Base-by-base conservation (phyloP, 2,888 invertebrate genomes). In the Hofmannophila pseudospretella region DNA sequence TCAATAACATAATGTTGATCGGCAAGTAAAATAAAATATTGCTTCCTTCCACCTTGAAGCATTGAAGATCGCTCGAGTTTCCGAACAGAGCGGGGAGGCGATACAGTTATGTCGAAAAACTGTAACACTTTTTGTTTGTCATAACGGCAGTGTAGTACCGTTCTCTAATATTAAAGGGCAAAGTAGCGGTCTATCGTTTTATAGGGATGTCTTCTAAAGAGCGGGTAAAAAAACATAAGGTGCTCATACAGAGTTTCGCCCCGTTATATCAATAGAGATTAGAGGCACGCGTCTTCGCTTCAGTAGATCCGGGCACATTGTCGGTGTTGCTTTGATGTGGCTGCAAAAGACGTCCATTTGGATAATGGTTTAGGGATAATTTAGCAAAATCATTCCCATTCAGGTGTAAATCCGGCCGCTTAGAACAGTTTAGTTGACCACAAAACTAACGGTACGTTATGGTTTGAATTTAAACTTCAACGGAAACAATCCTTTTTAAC, bases 251-350 rank as follows among this genome's bases (percentile, higher is more conserved):
- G 65, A 53, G 67, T 69, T 70, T 65, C 68, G 55, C 64, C 57
- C 85, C 84, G 85, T 85, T 85, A 82, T 74, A 76, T 82, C 79
- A 84, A 82, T 81, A 75, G 81, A 75, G 81, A 84, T 84, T 82
- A 82, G 58, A 65, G 76, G 79, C 85, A 86, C 85, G 85, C 81
- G 85, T 69, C 73, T 73, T 64, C 65, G 66, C 65, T 58, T 52
- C 59, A 51, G 46, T 62, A 57, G 58, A 64, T 69, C 65, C 64
- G 67, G 62, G 63, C 47, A 56, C 44, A 74, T 74, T 78, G 80
- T 78, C 80, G 80, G 79, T 22, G 10, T 20, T 36, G 31, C 59
- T 82, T 80, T 84, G 80, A 84, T 76, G 79, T 73, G 84, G 80
- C 81, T 78, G 81, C 57, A 71, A 82, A 79, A 79, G 80, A 75